A percentile compares a stretch with the other conserved stretches of the same genome.
Conservation (phyloP, 2,797 vertebrate genomes). For the Geotria australis region DNA sequence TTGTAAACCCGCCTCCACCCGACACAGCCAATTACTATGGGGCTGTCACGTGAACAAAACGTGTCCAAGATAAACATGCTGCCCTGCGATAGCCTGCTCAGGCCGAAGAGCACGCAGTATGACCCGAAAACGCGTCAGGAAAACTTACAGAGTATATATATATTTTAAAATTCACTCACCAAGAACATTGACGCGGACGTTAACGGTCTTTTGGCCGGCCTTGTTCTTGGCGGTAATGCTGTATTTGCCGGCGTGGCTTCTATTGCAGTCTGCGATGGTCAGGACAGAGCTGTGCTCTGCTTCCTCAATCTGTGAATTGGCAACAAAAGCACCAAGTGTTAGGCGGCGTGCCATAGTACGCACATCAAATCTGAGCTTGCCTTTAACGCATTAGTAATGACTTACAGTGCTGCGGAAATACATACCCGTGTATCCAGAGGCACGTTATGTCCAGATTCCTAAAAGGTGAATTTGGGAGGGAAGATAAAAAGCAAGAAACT, state of each 20-base stretch:
- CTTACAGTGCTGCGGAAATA: too few relatives aligned
- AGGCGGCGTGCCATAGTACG: not conserved
- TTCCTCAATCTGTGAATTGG: conserved; percentile 34
- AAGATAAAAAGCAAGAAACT: too few relatives aligned
- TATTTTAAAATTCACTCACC: conserved; percentile 18
- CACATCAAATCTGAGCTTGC: not conserved
- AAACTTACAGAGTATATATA: conserved; percentile 1
- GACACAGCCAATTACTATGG: too few relatives aligned
- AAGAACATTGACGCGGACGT: conserved; percentile 60
- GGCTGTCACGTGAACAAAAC: too few relatives aligned
- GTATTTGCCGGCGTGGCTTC: conserved; percentile 67
- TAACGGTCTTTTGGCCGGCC: conserved; percentile 68
- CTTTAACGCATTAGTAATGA: too few relatives aligned
- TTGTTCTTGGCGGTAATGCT: conserved; percentile 92
- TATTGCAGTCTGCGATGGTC: conserved; percentile 35
- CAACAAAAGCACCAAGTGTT: not conserved
- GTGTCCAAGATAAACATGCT: too few relatives aligned
- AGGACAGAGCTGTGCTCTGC: conserved; percentile 47
- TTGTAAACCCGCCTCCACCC: too few relatives aligned
- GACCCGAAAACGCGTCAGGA: not conserved
- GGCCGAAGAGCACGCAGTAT: too few relatives aligned
- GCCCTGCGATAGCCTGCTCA: too few relatives aligned
- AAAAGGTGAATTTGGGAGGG: too few relatives aligned
- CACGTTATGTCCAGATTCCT: too few relatives aligned
- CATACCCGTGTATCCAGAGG: too few relatives aligned